phyloP scores from a whole-genome alignment of 1,140 invertebrate species.

The Hestina assimilis region DNA sequence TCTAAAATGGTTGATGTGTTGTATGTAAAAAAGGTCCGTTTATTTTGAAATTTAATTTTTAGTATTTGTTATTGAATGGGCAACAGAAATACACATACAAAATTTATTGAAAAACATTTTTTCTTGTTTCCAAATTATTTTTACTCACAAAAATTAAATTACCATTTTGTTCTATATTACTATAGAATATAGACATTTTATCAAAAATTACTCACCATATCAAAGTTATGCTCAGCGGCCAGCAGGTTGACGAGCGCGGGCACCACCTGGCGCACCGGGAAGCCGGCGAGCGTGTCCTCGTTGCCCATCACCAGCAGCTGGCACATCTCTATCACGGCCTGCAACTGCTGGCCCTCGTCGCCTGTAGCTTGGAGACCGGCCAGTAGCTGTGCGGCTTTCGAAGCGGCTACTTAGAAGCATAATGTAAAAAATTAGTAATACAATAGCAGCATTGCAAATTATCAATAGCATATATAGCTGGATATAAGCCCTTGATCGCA shows the following conservation, averaged over 20 bases:
- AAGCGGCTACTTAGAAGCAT: conserved; percentile 79
- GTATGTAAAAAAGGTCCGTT: too few relatives aligned
- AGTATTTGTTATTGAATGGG: too few relatives aligned
- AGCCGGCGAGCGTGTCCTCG: conserved; percentile 98
- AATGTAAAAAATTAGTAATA: background rate
- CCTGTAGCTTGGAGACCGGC: conserved; percentile 95
- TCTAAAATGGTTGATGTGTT: too few relatives aligned
- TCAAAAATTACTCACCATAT: conserved; percentile 84
- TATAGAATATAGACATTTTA: background rate
- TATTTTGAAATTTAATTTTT: too few relatives aligned
- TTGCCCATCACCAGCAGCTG: conserved; percentile 99
- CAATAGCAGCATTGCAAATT: too few relatives aligned
- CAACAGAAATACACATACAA: too few relatives aligned
- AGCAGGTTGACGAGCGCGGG: conserved; percentile 94
- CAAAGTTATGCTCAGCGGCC: conserved; percentile 98
- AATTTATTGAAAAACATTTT: too few relatives aligned
- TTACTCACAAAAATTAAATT: too few relatives aligned
- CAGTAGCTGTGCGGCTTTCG: conserved; percentile 96
- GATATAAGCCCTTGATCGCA: too few relatives aligned
- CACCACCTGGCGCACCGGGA: conserved; percentile 98
- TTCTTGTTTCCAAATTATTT: too few relatives aligned
- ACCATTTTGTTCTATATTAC: background rate
- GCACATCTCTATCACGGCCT: conserved; percentile 99
- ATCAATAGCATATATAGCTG: too few relatives aligned
- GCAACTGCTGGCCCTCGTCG: conserved; percentile 97